Percentiles rank a stretch among this genome's conserved stretches.
These are phyloP conservation scores for Pseudococcus viburni DNA, from an alignment of 2,888 invertebrate species.

Conservation along the genomic window DNA sequence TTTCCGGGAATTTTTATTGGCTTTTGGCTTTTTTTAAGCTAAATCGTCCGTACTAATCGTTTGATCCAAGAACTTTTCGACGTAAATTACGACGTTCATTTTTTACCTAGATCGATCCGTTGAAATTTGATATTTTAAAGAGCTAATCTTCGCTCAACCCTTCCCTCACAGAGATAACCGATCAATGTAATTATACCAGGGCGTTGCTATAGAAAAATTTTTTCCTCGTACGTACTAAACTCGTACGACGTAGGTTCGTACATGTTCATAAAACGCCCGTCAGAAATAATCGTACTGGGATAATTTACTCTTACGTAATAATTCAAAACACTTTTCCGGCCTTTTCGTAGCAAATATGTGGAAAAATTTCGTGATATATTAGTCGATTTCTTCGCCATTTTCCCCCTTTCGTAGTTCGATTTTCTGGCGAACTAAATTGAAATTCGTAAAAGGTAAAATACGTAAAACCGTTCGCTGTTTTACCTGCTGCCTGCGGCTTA, in stretches of 20 bases:
- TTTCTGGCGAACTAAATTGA: background rate
- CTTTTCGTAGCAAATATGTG: background rate
- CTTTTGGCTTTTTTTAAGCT: too few relatives aligned
- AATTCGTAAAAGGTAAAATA: constrained; percentile 2
- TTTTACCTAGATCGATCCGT: too few relatives aligned
- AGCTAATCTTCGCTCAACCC: too few relatives aligned
- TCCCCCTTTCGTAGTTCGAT: background rate
- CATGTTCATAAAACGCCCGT: background rate
- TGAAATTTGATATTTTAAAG: too few relatives aligned
- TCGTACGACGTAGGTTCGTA: background rate
- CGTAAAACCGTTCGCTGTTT: constrained; percentile 1
- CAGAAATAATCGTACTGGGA: background rate
- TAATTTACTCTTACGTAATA: constrained; percentile 32
- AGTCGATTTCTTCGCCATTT: background rate
- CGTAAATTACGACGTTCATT: too few relatives aligned
- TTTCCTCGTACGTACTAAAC: background rate
- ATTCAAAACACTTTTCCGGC: constrained; percentile 4
- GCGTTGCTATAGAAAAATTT: background rate
- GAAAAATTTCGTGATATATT: constrained; percentile 9
- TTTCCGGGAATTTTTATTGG: too few relatives aligned
- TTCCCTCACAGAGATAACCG: background rate
- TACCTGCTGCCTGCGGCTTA: constrained; percentile 1
- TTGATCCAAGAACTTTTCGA: too few relatives aligned
- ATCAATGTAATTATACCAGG: background rate
- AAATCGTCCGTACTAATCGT: too few relatives aligned